Conservation (phyloP, 2,113 vertebrate genomes). For the Tinamus guttatus region DNA sequence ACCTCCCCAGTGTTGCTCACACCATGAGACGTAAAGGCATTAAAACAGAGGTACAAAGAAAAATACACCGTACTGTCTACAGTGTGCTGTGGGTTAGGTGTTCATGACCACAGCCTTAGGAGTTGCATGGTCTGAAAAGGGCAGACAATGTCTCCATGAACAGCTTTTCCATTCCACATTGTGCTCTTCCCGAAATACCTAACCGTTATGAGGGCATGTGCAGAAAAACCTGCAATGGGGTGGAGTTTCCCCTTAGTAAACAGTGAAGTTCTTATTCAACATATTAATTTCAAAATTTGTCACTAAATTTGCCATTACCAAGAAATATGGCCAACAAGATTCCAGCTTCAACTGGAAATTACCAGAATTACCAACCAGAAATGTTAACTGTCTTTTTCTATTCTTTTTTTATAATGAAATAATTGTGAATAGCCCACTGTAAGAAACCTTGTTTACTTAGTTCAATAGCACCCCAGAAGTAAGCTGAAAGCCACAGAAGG, state of each 20-base stretch:
- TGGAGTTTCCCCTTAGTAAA: background rate
- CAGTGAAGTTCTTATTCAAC: background rate
- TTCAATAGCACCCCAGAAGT: background rate
- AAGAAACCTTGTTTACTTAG: background rate
- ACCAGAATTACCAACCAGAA: too few relatives aligned
- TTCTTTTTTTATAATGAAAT: background rate
- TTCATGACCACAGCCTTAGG: background rate
- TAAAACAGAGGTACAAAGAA: background rate
- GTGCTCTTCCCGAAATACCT: background rate
- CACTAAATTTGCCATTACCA: background rate
- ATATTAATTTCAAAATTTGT: background rate
- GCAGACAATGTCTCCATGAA: background rate
- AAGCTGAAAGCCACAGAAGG: background rate
- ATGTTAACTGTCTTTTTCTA: background rate
- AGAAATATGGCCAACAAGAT: background rate
- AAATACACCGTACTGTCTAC: fast-evolving
- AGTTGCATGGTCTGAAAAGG: background rate
- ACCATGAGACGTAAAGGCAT: background rate
- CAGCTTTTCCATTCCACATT: background rate
- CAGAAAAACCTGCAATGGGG: background rate
- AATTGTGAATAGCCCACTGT: background rate
- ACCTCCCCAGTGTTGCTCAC: background rate
- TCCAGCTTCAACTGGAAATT: background rate
- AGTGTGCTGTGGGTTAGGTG: background rate
- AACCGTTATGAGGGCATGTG: background rate